A percentile compares a stretch with the other conserved stretches of the same genome.
Evolutionary conservation across 2,888 invertebrate species (phyloP).

Genomic region (Leptothorax acervorum): DNA sequence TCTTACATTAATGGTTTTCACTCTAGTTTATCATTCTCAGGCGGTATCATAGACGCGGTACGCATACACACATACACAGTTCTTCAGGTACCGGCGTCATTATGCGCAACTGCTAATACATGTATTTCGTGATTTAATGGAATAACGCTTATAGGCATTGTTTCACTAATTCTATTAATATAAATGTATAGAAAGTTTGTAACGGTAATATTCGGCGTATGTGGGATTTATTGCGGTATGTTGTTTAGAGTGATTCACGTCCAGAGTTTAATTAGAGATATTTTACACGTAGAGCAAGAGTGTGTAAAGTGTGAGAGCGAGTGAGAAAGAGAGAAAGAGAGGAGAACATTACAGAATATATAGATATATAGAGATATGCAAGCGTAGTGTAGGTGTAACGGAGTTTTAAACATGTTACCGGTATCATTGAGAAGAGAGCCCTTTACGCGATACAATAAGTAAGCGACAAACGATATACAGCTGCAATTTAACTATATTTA

Average conservation of each 20-base stretch:
- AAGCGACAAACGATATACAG: slow-evolving; percentile 44
- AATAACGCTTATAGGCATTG: slow-evolving; percentile 77
- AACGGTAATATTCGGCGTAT: slow-evolving; percentile 60
- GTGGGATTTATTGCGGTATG: slow-evolving; percentile 69
- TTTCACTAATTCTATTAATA: slow-evolving; percentile 74
- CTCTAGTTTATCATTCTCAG: slow-evolving; percentile 48
- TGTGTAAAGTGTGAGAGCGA: slow-evolving; percentile 25
- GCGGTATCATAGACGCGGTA: slow-evolving; percentile 45
- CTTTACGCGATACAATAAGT: slow-evolving; percentile 61
- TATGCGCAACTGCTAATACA: slow-evolving; percentile 52
- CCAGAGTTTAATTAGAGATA: slow-evolving; percentile 75
- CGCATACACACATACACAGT: not conserved
- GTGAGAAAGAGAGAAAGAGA: not conserved
- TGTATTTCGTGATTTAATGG: slow-evolving; percentile 69
- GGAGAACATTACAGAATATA: slow-evolving; percentile 43
- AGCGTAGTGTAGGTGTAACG: slow-evolving; percentile 52
- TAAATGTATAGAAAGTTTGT: slow-evolving; percentile 63
- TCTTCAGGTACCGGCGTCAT: slow-evolving; percentile 39
- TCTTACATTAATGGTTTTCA: slow-evolving; percentile 16
- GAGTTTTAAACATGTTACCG: slow-evolving; percentile 71
- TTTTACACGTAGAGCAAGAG: slow-evolving; percentile 69
- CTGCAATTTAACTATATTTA: slow-evolving; percentile 58
- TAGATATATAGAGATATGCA: slow-evolving; percentile 59
- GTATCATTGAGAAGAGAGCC: slow-evolving; percentile 57
- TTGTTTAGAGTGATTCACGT: slow-evolving; percentile 75